Evolutionary conservation across 2,888 invertebrate species (phyloP), one percentile per base, ranked within the genome.

Genomic region (Drosophila limbata): DNA sequence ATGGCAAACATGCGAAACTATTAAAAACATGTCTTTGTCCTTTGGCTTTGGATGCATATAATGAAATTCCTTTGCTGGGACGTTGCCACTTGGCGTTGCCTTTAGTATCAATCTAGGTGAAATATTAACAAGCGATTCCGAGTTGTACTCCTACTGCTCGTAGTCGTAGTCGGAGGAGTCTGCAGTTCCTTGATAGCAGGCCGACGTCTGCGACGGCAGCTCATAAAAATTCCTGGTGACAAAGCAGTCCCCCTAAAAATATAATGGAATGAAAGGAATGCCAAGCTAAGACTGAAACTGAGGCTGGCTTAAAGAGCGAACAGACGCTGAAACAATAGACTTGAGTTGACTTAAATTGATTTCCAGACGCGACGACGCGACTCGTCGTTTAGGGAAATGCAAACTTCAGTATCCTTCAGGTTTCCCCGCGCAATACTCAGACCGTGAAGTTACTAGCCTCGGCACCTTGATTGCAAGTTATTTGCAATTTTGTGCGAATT

Each of bases 381-480:
- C 74, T 72, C 13, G 19, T 42, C 44, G 37, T 57, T 57, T 55
- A 57, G 57, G 47, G 57, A 57, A 47, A 47, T 57, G 28, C 57
- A 47, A 47, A 17, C 45, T 28, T 13, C 28, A 47, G 47, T 35
- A 15, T 47, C 35, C 45, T 25, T 9, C 31, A 51, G 68, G 40
- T 73, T 47, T 28, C 11, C 39, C 45, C 10, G 37, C 8, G n/a
- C 45, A 44, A 31, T 57, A 39, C 74, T 37, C 42, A 53, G 65
- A 62, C 65, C 40, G n/a, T 4, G 15, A 45, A 61, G 67, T 52
- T 25, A 48, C 39, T 57, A 39, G 51, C 47, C 40, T 57, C 69
- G 75, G 85, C 80, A 90, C 89, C 89, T 89, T 90, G 90, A 90
- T 90, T 88, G 87, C 89, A 84, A 90, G 86, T 90, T 87, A 90